Percentiles rank a stretch among this genome's conserved stretches.
phyloP scores from a whole-genome alignment of 92 coral and sea anemone genomes.

The Palythoa grandis region DNA sequence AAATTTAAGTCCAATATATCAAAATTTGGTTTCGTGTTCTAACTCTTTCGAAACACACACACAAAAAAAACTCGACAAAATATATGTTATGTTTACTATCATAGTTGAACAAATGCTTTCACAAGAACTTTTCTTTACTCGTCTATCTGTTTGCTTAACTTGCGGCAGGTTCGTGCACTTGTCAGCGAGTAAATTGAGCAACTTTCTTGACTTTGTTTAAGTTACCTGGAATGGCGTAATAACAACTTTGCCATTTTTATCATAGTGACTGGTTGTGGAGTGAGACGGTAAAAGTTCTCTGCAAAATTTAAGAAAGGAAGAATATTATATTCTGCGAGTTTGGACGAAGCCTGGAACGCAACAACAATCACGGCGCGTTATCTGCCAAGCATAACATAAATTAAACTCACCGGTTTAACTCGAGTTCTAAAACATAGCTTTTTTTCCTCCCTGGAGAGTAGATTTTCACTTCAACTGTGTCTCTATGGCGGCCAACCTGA shows the following conservation, averaged over 20 bases:
- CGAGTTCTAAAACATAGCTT: slow-evolving; percentile 9
- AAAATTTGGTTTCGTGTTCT: no score
- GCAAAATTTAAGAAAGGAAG: neutral
- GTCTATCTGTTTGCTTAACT: neutral
- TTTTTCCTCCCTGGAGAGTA: slow-evolving; percentile 15
- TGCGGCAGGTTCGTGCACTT: neutral
- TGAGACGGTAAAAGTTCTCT: slow-evolving; percentile 28
- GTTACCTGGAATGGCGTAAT: slow-evolving; percentile 30
- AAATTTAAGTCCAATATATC: no score
- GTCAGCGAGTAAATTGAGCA: no score
- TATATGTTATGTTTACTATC: neutral
- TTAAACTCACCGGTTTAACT: slow-evolving; percentile 32
- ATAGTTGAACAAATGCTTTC: neutral
- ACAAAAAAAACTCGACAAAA: no score
- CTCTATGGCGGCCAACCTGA: slow-evolving; percentile 27
- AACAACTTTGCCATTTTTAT: neutral
- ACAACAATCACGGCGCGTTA: neutral
- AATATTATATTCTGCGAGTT: neutral
- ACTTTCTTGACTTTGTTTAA: neutral
- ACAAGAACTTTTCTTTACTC: neutral
- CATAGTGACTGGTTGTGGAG: slow-evolving; percentile 3
- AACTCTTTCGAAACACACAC: no score
- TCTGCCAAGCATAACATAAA: slow-evolving; percentile 10
- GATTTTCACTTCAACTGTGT: slow-evolving; percentile 14
- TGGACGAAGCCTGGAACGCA: neutral